These are phyloP conservation scores for Acrobasis suavella DNA, from an alignment of 2,888 invertebrate genomes.

Conservation along the genomic window DNA sequence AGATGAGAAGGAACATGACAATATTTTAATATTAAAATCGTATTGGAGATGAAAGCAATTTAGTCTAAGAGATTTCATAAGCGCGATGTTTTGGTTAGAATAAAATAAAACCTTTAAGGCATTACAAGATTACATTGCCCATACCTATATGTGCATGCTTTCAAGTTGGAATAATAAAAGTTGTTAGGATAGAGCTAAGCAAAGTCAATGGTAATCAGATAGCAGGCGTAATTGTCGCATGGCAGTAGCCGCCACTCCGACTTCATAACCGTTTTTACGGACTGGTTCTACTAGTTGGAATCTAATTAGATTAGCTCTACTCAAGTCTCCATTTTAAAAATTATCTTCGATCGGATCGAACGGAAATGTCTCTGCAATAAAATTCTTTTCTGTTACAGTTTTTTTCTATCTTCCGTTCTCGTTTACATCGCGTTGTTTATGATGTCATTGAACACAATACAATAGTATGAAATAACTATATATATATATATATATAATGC, in stretches of 20 bases:
- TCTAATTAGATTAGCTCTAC: constrained; percentile 64
- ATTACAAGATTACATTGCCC: neutral
- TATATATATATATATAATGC: constrained; percentile 6
- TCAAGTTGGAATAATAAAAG: constrained; percentile 40
- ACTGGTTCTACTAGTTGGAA: constrained; percentile 54
- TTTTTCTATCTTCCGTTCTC: constrained; percentile 64
- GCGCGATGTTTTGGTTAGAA: neutral
- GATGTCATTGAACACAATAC: constrained; percentile 50
- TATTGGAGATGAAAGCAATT: neutral
- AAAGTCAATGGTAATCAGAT: constrained; percentile 44
- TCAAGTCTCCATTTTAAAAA: constrained; percentile 58
- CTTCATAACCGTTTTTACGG: constrained; percentile 61
- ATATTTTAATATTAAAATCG: neutral
- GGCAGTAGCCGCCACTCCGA: constrained; percentile 43
- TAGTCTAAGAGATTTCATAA: neutral
- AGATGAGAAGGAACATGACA: neutral
- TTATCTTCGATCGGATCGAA: constrained; percentile 57
- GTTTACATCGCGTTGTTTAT: constrained; percentile 52
- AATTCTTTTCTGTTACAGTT: constrained; percentile 61
- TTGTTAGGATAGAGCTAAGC: constrained; percentile 35
- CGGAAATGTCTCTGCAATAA: constrained; percentile 69
- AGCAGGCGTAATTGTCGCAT: constrained; percentile 53
- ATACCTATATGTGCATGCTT: constrained; percentile 24
- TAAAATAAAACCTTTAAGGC: neutral
- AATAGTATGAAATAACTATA: constrained; percentile 10